These are phyloP conservation scores for Nymphalis urticae DNA, from an alignment of 2,888 invertebrate species.

Conservation along the genomic window DNA sequence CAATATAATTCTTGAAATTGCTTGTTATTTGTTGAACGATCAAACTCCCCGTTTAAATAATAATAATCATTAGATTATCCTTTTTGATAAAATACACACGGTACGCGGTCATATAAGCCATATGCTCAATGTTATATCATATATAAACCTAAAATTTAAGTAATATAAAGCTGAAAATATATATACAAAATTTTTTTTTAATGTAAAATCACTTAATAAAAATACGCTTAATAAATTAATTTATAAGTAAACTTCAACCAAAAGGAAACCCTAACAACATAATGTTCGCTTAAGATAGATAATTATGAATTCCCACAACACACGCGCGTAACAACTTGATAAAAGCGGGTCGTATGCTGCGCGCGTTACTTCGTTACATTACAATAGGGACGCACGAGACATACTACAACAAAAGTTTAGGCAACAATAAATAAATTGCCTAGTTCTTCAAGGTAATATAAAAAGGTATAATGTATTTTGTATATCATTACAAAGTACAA, in stretches of 20 bases:
- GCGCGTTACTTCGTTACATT: slow-evolving; percentile 65
- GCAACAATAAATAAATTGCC: slow-evolving; percentile 9
- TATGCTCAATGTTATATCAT: not conserved
- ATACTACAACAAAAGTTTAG: slow-evolving; percentile 34
- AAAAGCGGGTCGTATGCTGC: slow-evolving; percentile 65
- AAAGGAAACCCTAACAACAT: slow-evolving; percentile 48
- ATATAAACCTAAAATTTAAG: too few species aligned
- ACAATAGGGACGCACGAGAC: slow-evolving; percentile 49
- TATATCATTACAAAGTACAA: not conserved
- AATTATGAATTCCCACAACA: slow-evolving; percentile 64
- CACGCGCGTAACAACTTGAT: slow-evolving; percentile 56
- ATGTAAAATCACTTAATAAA: not conserved
- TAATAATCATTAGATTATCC: slow-evolving; percentile 2
- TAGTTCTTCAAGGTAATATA: not conserved
- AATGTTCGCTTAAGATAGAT: slow-evolving; percentile 54
- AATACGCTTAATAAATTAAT: not conserved
- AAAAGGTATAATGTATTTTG: not conserved
- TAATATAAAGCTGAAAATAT: too few species aligned
- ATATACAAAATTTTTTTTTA: not conserved
- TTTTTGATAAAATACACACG: not conserved
- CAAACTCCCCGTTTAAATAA: not conserved
- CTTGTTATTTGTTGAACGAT: slow-evolving; percentile 37
- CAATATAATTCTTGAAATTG: slow-evolving; percentile 42
- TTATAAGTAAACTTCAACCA: slow-evolving; percentile 11
- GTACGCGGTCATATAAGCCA: not conserved